Base-by-base conservation (phyloP, 2,888 invertebrate species). In the Malachius bipustulatus region DNA sequence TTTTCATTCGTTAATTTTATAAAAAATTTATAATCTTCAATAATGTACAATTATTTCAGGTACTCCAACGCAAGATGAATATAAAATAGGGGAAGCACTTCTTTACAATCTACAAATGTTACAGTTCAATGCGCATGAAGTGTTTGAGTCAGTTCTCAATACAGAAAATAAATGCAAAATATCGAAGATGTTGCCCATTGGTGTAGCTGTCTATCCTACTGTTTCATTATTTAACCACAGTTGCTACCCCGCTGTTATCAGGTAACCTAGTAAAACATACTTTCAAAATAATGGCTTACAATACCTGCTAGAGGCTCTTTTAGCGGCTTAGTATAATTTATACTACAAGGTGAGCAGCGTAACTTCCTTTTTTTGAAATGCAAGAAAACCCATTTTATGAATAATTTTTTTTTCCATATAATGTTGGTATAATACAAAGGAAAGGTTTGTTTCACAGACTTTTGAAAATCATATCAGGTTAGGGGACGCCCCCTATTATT, bases 51-150 rank as follows among this genome's bases (percentile, higher is more conserved):
- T n/a, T n/a, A n/a, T n/a, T 45, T 16, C 36, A 56, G 56, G 50
- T 11, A 33, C 50, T 4, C 64, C 66, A 2, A 66, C 63, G 1
- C 68, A 70, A 10, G 64, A 69, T 13, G 76, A 78, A 53, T 50
- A 73, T 34, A 59, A 67, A 43, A 64, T 83, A 13, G 77, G 71
- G 6, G 73, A 77, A 34, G 59, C 84, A 12, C 55, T 88, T 4
- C 60, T 84, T 4, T 73, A 73, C 26, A 71, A 82, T 48, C 65
- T 87, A 6, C 81, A 84, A 59, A 66, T 83, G 33, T 60, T 87
- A 9, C 87, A 87, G 55, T 88, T 85, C 58, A 88, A 88, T 55
- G 85, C 85, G 1, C 87, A 88, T 52, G 87, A 87, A 62, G 74
- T 88, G 24, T 79, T 74, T 47, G 82, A 83, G 52, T 79, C 77